These are phyloP conservation scores for Synanthedon tipuliformis DNA, from an alignment of 2,888 invertebrate species.

Conservation along the genomic window DNA sequence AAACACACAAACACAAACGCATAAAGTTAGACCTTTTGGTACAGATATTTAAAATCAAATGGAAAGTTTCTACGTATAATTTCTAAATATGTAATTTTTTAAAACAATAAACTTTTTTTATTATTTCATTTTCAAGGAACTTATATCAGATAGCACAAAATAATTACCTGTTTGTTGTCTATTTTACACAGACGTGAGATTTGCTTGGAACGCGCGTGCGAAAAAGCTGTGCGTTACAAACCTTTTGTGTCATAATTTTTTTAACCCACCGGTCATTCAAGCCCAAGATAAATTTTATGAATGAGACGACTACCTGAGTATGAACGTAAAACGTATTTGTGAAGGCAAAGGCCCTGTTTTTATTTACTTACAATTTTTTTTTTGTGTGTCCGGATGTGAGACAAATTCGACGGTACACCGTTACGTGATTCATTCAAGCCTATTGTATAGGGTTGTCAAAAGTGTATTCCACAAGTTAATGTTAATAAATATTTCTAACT, in stretches of 20 bases:
- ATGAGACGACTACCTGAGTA: slow-evolving; percentile 48
- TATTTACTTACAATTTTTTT: slow-evolving; percentile 25
- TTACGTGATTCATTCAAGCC: slow-evolving; percentile 26
- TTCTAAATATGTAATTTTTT: too few species aligned
- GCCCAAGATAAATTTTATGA: slow-evolving; percentile 25
- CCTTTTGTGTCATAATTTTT: slow-evolving; percentile 2
- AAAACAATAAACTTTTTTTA: too few species aligned
- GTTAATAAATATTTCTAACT: too few species aligned
- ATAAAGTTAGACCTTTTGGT: too few species aligned
- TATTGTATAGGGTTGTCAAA: background rate
- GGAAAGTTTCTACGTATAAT: too few species aligned
- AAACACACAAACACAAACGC: too few species aligned
- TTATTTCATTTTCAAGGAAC: too few species aligned
- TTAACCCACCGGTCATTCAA: slow-evolving; percentile 46
- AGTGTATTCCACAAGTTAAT: background rate
- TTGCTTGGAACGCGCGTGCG: slow-evolving; percentile 6
- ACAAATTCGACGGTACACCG: slow-evolving; percentile 47
- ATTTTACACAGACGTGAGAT: background rate
- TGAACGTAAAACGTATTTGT: slow-evolving; percentile 9
- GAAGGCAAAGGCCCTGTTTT: slow-evolving; percentile 23
- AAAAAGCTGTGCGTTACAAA: slow-evolving; percentile 1
- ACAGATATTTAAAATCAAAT: too few species aligned
- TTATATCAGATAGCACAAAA: too few species aligned
- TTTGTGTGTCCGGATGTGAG: slow-evolving; percentile 46
- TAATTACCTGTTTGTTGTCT: background rate